phyloP scores from a whole-genome alignment of 1,140 invertebrate genomes.

The Formica selysi region DNA sequence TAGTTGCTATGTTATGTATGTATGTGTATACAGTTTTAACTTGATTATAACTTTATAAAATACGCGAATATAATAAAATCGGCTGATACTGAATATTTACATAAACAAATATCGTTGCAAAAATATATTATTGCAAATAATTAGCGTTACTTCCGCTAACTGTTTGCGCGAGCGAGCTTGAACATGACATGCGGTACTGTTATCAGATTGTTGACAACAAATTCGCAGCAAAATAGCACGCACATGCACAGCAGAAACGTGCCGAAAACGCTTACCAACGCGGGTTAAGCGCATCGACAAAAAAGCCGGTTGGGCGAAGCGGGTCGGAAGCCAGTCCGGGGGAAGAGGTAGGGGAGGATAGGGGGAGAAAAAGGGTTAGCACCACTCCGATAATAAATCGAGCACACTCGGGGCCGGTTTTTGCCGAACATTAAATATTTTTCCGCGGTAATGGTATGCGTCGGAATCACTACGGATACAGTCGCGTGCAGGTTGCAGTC shows the following conservation, averaged over 20 bases:
- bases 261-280: constrained; percentile 44
- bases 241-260: constrained; percentile 37
- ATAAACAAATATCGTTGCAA: not conserved
- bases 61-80: not conserved
- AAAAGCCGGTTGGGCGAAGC: constrained; percentile 20
- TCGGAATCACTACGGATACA: constrained; percentile 50
- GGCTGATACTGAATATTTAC: not conserved
- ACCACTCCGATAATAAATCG: constrained; percentile 47
- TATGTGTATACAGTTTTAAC: not conserved
- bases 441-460: constrained; percentile 53
- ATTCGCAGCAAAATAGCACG: constrained; percentile 7
- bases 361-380: not conserved
- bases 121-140: constrained; percentile 24
- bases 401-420: constrained; percentile 29
- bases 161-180: not conserved
- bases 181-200: constrained; percentile 34
- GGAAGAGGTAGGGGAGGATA: not conserved
- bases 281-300: constrained; percentile 33
- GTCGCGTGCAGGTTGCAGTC: constrained; percentile 49
- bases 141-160: constrained; percentile 44
- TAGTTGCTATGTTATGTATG: not conserved
- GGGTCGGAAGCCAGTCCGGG: not conserved
- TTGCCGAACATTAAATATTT: constrained; percentile 59
- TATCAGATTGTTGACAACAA: constrained; percentile 19
- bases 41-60: not conserved